Conservation (phyloP, 2,888 invertebrate genomes). For the Eupeodes latifasciatus region DNA sequence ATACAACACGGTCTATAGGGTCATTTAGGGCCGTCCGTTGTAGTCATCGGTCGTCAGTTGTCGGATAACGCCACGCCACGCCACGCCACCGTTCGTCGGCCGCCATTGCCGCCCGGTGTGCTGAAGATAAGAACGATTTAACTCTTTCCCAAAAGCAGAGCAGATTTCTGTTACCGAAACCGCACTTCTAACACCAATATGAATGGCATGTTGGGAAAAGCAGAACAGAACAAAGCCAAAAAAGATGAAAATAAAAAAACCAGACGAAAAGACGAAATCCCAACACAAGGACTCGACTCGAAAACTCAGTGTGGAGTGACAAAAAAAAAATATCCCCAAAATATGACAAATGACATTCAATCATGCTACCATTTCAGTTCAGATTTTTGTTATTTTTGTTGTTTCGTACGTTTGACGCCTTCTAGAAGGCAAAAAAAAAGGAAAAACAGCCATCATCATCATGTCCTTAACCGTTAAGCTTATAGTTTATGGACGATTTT, state of each 20-base stretch:
- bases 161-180: constrained; percentile 31
- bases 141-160: constrained; percentile 32
- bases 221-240: background rate
- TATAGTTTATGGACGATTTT: constrained; percentile 47
- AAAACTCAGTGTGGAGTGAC: constrained; percentile 9
- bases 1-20: constrained; percentile 24
- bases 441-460: background rate
- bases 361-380: constrained; percentile 80
- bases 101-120: constrained; percentile 15
- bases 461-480: constrained; percentile 35
- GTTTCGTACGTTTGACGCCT: background rate
- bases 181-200: constrained; percentile 51
- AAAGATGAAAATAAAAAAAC: constrained; percentile 16
- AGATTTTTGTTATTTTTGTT: constrained; percentile 17
- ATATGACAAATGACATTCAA: constrained; percentile 84
- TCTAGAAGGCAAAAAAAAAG: background rate
- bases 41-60: too few relatives aligned
- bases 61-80: too few relatives aligned
- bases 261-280: constrained; percentile 32
- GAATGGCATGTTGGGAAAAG: constrained; percentile 39
- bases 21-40: background rate
- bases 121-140: constrained; percentile 67
- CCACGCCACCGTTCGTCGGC: too few relatives aligned
- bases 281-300: constrained; percentile 21
- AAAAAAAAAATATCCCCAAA: constrained; percentile 58